These are phyloP conservation scores for Urocolius indicus DNA, from an alignment of 2,113 vertebrate species.

Conservation along the genomic window DNA sequence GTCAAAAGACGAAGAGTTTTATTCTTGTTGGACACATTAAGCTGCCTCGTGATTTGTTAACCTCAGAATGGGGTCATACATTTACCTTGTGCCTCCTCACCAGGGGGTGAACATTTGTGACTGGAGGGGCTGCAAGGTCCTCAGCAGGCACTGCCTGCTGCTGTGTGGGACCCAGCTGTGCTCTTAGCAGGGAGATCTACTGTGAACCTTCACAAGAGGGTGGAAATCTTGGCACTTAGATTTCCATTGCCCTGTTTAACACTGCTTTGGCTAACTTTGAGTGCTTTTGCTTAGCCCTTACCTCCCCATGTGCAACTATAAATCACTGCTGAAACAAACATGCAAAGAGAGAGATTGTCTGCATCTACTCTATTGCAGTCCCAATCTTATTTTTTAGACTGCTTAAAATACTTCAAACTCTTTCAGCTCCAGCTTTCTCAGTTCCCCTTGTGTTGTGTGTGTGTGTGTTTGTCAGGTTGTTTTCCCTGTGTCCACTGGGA, in stretches of 20 bases:
- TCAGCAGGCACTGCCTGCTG: not conserved
- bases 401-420: not conserved
- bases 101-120: fast-evolving
- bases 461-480: not conserved
- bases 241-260: not conserved
- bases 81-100: not conserved
- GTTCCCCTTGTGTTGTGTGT: not conserved
- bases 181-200: not conserved
- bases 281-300: not conserved
- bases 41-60: not conserved
- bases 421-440: not conserved
- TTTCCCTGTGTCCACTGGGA: not conserved
- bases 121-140: fast-evolving
- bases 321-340: not conserved
- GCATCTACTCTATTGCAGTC: not conserved
- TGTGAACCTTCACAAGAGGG: not conserved
- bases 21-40: not conserved
- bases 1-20: not conserved
- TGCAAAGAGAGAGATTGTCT: not conserved
- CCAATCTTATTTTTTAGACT: not conserved
- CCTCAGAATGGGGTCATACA: not conserved
- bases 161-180: not conserved
- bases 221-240: not conserved
- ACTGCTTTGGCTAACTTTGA: not conserved
- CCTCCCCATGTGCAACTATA: not conserved